Conservation (phyloP, 2,797 vertebrate species). For the Mareca strepera region DNA sequence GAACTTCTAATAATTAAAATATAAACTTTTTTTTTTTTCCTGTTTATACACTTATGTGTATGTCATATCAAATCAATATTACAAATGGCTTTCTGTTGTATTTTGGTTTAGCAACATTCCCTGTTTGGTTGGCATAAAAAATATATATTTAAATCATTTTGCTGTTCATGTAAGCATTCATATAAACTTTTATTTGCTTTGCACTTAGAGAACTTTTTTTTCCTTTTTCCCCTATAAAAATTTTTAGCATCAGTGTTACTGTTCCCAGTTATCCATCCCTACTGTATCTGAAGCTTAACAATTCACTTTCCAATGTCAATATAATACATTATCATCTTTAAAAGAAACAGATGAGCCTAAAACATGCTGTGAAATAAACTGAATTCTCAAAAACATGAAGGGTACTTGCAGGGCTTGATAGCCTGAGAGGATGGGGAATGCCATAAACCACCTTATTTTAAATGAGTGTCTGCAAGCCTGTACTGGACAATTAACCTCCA, state of each 20-base stretch:
- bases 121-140: not conserved
- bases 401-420: not conserved
- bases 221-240: not conserved
- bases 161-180: not conserved
- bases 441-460: not conserved
- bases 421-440: not conserved
- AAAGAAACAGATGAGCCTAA: not conserved
- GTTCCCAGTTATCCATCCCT: not conserved
- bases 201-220: not conserved
- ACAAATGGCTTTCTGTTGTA: not conserved
- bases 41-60: not conserved
- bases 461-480: not conserved
- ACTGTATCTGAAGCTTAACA: not conserved
- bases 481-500: not conserved
- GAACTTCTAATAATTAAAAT: not conserved
- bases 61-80: not conserved
- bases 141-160: not conserved
- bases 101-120: not conserved
- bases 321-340: not conserved
- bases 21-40: not conserved
- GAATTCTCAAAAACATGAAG: not conserved
- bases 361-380: not conserved
- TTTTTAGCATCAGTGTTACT: not conserved
- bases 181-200: not conserved
- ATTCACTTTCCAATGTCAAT: not conserved